A percentile compares a stretch with the other conserved stretches of the same genome.
These are phyloP conservation scores for Apaloderma vittatum DNA, from an alignment of 2,113 vertebrate species.

Conservation along the genomic window DNA sequence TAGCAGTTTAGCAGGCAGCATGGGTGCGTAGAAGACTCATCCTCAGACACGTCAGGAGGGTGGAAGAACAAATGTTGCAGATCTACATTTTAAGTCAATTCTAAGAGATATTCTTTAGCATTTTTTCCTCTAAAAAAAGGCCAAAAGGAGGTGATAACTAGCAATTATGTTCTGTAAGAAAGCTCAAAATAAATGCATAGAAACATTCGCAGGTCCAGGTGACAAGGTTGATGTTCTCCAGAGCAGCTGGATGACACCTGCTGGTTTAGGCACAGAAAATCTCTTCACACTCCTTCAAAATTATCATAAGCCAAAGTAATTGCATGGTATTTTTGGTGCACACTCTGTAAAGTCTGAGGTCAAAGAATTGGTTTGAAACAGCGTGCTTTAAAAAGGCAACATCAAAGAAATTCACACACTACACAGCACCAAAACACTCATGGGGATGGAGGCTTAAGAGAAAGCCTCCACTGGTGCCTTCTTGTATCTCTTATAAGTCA, in stretches of 20 bases:
- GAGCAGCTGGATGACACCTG: not conserved
- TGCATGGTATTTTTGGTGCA: not conserved
- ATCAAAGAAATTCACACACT: not conserved
- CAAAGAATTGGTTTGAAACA: not conserved
- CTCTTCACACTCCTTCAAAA: not conserved
- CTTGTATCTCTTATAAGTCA: not conserved
- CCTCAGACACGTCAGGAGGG: fast-evolving
- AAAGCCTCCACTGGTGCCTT: not conserved
- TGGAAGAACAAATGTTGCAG: not conserved
- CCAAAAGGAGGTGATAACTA: not conserved
- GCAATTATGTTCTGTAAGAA: not conserved
- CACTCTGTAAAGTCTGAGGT: not conserved
- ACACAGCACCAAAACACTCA: not conserved
- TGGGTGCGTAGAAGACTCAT: not conserved
- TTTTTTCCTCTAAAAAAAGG: not conserved
- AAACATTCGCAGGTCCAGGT: not conserved
- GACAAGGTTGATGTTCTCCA: not conserved
- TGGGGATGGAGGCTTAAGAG: not conserved
- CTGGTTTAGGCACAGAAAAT: not conserved
- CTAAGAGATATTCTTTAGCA: not conserved
- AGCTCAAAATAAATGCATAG: not conserved
- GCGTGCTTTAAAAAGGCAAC: not conserved
- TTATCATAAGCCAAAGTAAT: not conserved
- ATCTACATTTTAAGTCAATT: not conserved
- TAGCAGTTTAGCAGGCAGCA: not conserved